A percentile compares a stretch with the other conserved stretches of the same genome.
Conservation (phyloP, 2,888 invertebrate species). For the Liopterus haemorrhoidalis region DNA sequence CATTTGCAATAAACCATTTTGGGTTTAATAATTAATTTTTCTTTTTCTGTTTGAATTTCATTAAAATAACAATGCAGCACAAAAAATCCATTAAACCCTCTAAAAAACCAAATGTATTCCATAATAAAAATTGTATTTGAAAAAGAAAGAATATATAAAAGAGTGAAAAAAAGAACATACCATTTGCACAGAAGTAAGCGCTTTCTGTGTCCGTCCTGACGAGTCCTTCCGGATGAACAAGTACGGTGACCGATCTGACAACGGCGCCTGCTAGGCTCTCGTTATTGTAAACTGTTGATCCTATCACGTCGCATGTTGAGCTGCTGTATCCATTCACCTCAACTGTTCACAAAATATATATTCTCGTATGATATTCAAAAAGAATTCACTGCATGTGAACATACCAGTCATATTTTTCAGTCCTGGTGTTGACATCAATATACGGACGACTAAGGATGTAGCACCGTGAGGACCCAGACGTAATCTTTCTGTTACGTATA, state of each 20-base stretch:
- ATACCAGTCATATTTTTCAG: constrained; percentile 62
- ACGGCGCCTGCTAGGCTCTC: constrained; percentile 58
- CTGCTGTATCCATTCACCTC: constrained; percentile 63
- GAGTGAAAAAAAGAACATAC: constrained; percentile 43
- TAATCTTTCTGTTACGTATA: constrained; percentile 60
- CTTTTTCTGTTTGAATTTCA: too few species aligned
- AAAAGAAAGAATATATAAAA: too few species aligned
- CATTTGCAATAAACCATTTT: too few species aligned
- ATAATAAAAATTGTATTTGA: too few species aligned
- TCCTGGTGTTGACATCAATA: constrained; percentile 59
- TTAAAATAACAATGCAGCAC: too few species aligned
- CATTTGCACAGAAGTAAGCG: constrained; percentile 65
- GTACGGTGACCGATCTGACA: constrained; percentile 54
- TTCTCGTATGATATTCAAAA: constrained; percentile 1
- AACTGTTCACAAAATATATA: constrained; percentile 46
- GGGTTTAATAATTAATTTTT: too few species aligned
- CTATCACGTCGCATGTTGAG: constrained; percentile 55
- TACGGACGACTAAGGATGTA: constrained; percentile 58
- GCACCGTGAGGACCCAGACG: constrained; percentile 61
- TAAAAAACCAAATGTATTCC: too few species aligned
- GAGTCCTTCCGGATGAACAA: constrained; percentile 58
- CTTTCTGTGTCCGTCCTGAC: constrained; percentile 61
- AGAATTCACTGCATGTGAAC: constrained; percentile 15
- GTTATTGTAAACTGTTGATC: constrained; percentile 52
- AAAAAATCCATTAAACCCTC: too few species aligned